A percentile compares a stretch with the other conserved stretches of the same genome.
These are phyloP conservation scores for Dipodomys merriami DNA, from an alignment of 2,113 vertebrate species.

Conservation along the genomic window DNA sequence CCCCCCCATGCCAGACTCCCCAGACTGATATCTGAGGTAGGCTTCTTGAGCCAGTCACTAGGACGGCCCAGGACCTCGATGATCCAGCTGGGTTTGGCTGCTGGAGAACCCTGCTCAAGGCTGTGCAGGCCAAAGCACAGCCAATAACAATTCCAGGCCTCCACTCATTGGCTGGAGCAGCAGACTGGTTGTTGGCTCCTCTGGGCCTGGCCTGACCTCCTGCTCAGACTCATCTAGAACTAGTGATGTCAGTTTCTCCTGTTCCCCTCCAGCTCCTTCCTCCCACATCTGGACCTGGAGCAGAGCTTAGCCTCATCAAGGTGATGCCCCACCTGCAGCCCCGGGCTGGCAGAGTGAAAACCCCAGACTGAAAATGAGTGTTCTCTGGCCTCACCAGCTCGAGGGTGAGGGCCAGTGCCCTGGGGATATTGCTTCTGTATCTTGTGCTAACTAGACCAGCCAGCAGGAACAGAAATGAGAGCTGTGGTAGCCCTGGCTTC, in stretches of 20 bases:
- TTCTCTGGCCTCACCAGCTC: accelerated
- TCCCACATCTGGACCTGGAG: neutral
- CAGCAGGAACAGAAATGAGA: neutral
- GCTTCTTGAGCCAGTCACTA: too few species aligned
- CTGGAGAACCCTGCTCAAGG: neutral
- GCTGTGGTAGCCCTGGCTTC: neutral
- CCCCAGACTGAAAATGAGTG: neutral
- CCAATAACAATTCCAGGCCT: neutral
- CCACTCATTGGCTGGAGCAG: accelerated
- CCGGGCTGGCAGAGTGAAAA: neutral
- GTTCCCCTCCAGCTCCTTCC: neutral
- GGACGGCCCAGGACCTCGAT: neutral
- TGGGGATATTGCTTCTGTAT: neutral
- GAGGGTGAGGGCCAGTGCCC: too few species aligned
- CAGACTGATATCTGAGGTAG: neutral
- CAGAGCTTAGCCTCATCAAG: neutral
- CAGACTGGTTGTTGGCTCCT: neutral
- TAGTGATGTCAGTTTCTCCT: neutral
- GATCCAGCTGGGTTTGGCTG: neutral
- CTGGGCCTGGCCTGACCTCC: neutral
- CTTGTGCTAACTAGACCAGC: too few species aligned
- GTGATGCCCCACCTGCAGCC: neutral
- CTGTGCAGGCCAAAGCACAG: too few species aligned
- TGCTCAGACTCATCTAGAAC: neutral
- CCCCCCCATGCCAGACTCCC: neutral